Evolutionary conservation across 1,140 invertebrate species (phyloP), one percentile per base, ranked within the genome.

Genomic region (Tetramorium alpestre): DNA sequence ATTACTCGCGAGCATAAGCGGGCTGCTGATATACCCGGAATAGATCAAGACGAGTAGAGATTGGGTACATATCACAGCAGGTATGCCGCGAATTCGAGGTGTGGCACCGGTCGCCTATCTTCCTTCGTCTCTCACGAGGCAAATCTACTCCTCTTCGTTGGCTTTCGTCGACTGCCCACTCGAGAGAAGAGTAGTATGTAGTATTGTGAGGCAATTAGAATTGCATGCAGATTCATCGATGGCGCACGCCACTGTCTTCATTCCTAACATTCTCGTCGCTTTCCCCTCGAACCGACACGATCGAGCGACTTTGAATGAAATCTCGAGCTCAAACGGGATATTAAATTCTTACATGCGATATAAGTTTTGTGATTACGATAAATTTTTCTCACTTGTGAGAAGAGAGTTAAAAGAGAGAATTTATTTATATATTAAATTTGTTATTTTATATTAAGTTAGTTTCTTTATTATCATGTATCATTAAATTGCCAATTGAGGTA

Each of bases 31-130:
- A 75, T 67, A 81, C 54, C 41, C 62, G 49, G 85, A 80, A 88
- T 76, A 54, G 85, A 88, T 84, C 85, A 75, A 75, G 88, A 82
- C 77, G 87, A 89, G 78, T 58, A 28, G 47, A 65, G 91, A 91
- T 92, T 89, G 85, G 86, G 80, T 85, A 84, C 87, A 64, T 85
- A 82, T 47, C 85, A 67, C 70, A 28, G 88, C 62, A 87, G 87
- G 92, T 90, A 93, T 93, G 90, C 89, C 80, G 89, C 90, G 90
- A 92, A 92, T 92, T 93, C 88, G 89, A 93, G 92, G 93, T 92
- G 90, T 92, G 92, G 90, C 90, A 85, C 69, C 44, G 41, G 72
- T 60, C 60, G 65, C 49, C 78, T 77, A 41, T 25, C 60, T 54
- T 64, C 78, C 38, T 49, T 80, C 73, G n/a, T 70, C 76, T 86